phyloP scores from a whole-genome alignment of 2,113 vertebrate species.

The Felis chaus region DNA sequence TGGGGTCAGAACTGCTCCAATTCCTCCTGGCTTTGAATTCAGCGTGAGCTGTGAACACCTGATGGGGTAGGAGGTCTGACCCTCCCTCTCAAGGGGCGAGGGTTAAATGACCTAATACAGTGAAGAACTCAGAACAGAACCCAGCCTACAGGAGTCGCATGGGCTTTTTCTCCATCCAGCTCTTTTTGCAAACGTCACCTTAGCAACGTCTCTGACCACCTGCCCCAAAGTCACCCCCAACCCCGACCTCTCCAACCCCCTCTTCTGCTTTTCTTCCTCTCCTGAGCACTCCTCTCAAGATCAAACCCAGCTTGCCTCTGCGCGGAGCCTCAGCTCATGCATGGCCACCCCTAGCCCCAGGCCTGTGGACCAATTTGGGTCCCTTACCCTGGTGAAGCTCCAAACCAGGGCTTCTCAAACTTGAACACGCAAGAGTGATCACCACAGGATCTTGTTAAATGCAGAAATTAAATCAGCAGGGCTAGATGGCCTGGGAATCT shows the following conservation, averaged over 20 bases:
- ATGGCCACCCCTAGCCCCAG: too few relatives aligned
- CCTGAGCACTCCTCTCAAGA: not conserved
- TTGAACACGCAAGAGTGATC: not conserved
- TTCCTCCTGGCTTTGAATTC: not conserved
- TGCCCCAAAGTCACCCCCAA: not conserved
- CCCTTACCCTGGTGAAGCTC: not conserved
- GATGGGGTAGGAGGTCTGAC: not conserved
- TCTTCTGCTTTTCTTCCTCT: not conserved
- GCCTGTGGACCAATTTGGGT: too few relatives aligned
- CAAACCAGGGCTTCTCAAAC: not conserved
- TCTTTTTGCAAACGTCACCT: not conserved
- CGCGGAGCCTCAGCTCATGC: fast-evolving
- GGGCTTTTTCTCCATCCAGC: not conserved
- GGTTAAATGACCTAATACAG: not conserved
- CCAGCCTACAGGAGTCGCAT: too few relatives aligned
- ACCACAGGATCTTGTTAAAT: not conserved
- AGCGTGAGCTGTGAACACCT: not conserved
- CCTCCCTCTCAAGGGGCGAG: not conserved
- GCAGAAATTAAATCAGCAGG: not conserved
- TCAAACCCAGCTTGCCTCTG: not conserved
- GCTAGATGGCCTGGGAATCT: not conserved
- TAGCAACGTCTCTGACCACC: not conserved
- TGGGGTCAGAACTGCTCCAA: not conserved
- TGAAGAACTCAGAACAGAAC: not conserved
- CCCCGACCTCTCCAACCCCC: not conserved